Evolutionary conservation across 2,113 vertebrate species (phyloP).

Genomic region (Chloropsis cyanopogon): DNA sequence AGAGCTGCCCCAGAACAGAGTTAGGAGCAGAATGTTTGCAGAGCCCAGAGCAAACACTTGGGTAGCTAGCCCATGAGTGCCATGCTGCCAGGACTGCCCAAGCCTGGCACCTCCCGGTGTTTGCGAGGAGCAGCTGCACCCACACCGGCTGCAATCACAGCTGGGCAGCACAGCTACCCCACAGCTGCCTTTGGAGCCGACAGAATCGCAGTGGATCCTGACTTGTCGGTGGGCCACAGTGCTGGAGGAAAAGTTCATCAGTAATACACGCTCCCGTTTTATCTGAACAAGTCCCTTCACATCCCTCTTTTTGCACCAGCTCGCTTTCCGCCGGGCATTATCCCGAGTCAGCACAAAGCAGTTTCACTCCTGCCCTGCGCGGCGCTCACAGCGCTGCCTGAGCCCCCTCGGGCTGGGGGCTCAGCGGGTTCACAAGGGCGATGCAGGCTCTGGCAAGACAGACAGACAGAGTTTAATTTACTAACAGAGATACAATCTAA

Average conservation of each 20-base stretch:
- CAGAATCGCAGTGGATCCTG: not conserved
- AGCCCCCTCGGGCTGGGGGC: not conserved
- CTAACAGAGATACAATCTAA: not conserved
- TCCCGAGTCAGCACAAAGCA: not conserved
- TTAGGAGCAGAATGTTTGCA: not conserved
- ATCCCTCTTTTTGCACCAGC: not conserved
- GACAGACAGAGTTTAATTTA: not conserved
- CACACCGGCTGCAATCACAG: not conserved
- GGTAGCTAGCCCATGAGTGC: not conserved
- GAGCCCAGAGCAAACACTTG: not conserved
- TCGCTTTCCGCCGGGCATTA: not conserved
- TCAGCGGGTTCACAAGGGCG: fast-evolving
- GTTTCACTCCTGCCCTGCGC: fast-evolving
- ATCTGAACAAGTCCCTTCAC: not conserved
- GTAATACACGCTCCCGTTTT: not conserved
- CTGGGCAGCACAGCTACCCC: not conserved
- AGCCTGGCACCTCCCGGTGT: not conserved
- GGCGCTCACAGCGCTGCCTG: fast-evolving
- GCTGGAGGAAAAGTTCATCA: not conserved
- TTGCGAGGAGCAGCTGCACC: not conserved
- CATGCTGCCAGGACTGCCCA: not conserved
- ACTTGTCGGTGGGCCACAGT: not conserved
- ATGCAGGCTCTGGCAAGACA: not conserved
- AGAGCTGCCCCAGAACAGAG: not conserved
- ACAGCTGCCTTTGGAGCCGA: not conserved